Evolutionary conservation across 2,113 vertebrate species (phyloP), one percentile per base, ranked within the genome.

Genomic region (Grus americana): DNA sequence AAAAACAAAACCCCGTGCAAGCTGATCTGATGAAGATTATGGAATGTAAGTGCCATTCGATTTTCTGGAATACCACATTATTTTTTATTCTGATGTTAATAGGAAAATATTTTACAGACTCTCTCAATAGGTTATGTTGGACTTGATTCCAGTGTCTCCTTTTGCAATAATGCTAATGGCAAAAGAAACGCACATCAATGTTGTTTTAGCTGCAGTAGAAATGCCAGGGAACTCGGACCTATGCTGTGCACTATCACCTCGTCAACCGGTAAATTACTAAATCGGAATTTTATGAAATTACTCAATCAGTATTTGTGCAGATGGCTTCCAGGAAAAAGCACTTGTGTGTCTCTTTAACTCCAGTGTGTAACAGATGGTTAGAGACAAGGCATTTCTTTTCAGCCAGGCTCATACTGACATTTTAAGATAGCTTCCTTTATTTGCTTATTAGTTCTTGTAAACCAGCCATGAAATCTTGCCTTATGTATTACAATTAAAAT

Each of bases 141-240:
- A 97, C 90, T 94, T 67, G 79, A 96, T 96, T 94, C 92, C 97
- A 96, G 81, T 93, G 87, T 91, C 94, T 97, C 81, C 87, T 93
- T 97, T 95, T 95, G 95, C 97, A 97, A 95, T 96, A 98, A 97
- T 97, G 91, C 93, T 97, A 95, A 96, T 87, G 90, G 97, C 93
- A 95, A 97, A 97, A 97, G 79, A 97, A 97, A 97, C 93, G 92
- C 93, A 93, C 94, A 96, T 97, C 96, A 4, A 61, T 94, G 91
- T 96, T 98, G 59, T 97, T 98, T 98, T 96, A 97, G 95, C 97
- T 98, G 97, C 96, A 97, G 88, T 20, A 86, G 68, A 91, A 97
- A 96, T 96, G 86, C 95, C 96, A 97, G 96, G 72, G 72, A 95
- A 82, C 92, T 94, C 91, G 80, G 62, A 96, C 27, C 70, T 97